Conservation (phyloP, 1,140 invertebrate species). For the Phortica variegata region DNA sequence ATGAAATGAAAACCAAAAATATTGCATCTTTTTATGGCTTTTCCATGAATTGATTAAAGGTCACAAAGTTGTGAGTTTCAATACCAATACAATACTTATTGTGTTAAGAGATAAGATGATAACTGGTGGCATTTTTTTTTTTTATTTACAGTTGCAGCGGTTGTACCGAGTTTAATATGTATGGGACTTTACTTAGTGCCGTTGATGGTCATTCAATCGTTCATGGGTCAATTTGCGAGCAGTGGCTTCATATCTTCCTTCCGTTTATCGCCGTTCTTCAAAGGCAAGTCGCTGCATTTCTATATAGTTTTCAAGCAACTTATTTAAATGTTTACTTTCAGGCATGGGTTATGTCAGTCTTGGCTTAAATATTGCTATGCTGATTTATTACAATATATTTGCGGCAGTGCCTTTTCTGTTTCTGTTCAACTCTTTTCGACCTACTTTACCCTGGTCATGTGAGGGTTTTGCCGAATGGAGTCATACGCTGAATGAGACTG, state of each 20-base stretch:
- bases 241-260: conserved; percentile 49
- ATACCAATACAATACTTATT: too few relatives aligned
- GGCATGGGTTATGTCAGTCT: conserved; percentile 47
- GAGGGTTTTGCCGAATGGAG: conserved; percentile 21
- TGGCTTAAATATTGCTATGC: conserved; percentile 22
- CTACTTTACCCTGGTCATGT: conserved; percentile 47
- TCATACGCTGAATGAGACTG: background rate
- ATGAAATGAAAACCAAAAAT: too few relatives aligned
- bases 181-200: conserved; percentile 39
- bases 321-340: conserved; percentile 12
- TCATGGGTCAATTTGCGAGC: conserved; percentile 51
- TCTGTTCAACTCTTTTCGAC: conserved; percentile 31
- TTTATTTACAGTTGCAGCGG: conserved; percentile 24
- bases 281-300: conserved; percentile 44
- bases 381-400: conserved; percentile 40
- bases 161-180: conserved; percentile 34
- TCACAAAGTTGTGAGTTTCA: too few relatives aligned
- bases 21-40: too few relatives aligned
- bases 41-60: too few relatives aligned
- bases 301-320: too few relatives aligned
- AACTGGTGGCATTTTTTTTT: too few relatives aligned
- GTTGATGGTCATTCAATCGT: conserved; percentile 45
- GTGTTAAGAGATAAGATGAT: too few relatives aligned
- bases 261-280: conserved; percentile 46
- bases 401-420: conserved; percentile 41